Evolutionary conservation across 2,888 invertebrate genomes (phyloP).

Genomic region (Empis stercorea): DNA sequence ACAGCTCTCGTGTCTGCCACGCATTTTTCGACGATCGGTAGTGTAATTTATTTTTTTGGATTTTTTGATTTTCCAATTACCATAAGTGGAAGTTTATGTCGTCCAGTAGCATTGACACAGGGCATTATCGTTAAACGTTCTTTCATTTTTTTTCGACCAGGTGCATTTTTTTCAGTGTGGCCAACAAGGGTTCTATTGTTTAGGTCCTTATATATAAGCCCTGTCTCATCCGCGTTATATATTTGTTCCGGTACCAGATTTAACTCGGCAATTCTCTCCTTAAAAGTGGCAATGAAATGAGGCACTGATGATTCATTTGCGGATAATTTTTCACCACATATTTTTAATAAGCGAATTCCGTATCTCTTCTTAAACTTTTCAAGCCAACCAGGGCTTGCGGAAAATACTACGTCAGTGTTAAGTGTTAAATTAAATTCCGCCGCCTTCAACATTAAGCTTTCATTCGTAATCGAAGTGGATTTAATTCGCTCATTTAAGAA

Average conservation of each 20-base stretch:
- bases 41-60: background rate
- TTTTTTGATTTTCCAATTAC: background rate
- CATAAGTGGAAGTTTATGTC: constrained; percentile 14
- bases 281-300: background rate
- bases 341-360: background rate
- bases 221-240: background rate
- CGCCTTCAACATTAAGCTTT: background rate
- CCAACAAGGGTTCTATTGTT: background rate
- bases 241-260: background rate
- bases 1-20: background rate
- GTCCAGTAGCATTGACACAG: constrained; percentile 15
- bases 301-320: background rate
- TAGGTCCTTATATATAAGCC: background rate
- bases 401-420: background rate
- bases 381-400: background rate
- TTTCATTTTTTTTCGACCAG: constrained; percentile 5
- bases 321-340: background rate
- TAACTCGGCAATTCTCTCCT: background rate
- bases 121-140: constrained; percentile 14
- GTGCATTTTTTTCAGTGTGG: background rate
- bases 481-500: background rate
- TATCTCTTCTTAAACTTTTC: background rate
- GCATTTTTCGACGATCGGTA: no score
- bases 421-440: background rate
- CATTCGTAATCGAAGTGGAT: background rate